Conservation (phyloP, 1,140 invertebrate species). For the Leptestheria dahalacensis region DNA sequence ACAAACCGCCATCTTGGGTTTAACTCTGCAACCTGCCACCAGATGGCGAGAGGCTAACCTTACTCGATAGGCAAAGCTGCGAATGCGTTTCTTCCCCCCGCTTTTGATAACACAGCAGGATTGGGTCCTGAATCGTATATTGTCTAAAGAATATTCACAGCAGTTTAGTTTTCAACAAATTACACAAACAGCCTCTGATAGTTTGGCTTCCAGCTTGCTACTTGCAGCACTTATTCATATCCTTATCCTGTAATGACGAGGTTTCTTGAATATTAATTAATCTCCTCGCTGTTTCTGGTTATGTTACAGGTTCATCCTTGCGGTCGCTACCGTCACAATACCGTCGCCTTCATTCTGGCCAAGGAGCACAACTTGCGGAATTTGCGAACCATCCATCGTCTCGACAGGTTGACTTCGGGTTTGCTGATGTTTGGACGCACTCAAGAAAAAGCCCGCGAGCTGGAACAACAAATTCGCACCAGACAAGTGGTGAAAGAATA, state of each 20-base stretch:
- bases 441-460: conserved; percentile 75
- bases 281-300: neutral
- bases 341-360: conserved; percentile 86
- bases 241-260: no score
- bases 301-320: conserved; percentile 78
- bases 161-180: no score
- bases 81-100: no score
- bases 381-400: conserved; percentile 74
- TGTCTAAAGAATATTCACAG: no score
- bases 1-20: neutral
- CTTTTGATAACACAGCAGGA: no score
- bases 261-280: no score
- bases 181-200: no score
- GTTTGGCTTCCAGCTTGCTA: no score
- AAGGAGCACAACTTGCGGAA: conserved; percentile 92
- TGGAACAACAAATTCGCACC: conserved; percentile 86
- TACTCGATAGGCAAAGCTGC: no score
- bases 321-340: conserved; percentile 89
- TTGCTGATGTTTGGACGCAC: conserved; percentile 84
- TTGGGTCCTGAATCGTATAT: no score
- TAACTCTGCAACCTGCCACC: neutral
- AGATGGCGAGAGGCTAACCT: no score
- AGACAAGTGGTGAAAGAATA: conserved; percentile 90
- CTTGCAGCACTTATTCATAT: no score
- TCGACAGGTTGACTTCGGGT: conserved; percentile 87